Percentiles rank a stretch among this genome's conserved stretches.
Conservation (phyloP, 2,797 vertebrate genomes). For the Xenops minutus region DNA sequence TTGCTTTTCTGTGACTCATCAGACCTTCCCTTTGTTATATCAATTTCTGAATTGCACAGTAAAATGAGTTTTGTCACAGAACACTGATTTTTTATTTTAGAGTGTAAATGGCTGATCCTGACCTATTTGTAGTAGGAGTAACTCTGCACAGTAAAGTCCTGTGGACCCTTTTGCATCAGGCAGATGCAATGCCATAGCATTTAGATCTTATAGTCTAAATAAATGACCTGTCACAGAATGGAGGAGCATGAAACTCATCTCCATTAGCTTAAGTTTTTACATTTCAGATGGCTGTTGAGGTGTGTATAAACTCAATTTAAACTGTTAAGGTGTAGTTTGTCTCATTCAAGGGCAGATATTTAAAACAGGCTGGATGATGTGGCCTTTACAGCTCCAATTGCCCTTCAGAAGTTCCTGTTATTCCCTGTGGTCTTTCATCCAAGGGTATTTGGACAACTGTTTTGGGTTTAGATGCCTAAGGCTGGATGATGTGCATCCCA, state of each 20-base stretch:
- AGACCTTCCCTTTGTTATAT: not conserved
- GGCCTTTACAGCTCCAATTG: not conserved
- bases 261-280: not conserved
- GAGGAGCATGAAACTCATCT: not conserved
- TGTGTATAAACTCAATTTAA: not conserved
- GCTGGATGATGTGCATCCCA: not conserved
- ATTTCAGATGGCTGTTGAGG: not conserved
- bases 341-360: not conserved
- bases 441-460: not conserved
- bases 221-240: not conserved
- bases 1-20: not conserved
- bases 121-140: not conserved
- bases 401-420: not conserved
- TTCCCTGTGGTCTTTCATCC: not conserved
- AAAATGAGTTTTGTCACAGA: not conserved
- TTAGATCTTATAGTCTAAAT: not conserved
- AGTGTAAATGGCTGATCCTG: not conserved
- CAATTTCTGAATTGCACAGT: not conserved
- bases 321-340: not conserved
- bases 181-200: not conserved
- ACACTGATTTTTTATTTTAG: not conserved
- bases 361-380: not conserved
- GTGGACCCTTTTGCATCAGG: not conserved
- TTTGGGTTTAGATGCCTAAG: not conserved
- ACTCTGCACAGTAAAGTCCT: not conserved